Conservation (phyloP, 2,113 vertebrate species). For the Cairina moschata region DNA sequence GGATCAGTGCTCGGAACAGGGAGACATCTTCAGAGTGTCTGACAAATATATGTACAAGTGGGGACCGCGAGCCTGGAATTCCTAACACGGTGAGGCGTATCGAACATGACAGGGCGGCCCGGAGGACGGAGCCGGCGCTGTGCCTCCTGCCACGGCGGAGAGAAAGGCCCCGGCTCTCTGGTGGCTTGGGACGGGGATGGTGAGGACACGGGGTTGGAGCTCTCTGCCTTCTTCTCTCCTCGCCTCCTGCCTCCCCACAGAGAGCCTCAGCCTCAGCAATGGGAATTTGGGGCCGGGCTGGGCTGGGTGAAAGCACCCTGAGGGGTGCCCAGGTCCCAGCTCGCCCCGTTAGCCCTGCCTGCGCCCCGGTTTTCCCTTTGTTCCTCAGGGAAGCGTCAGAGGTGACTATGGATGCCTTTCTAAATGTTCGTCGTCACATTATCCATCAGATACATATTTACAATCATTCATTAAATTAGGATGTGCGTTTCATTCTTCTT, state of each 20-base stretch:
- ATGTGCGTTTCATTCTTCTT: slow-evolving; percentile 65
- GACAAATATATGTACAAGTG: slow-evolving; percentile 41
- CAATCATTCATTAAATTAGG: slow-evolving; percentile 65
- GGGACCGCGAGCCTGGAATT: neutral
- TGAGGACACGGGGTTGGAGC: neutral
- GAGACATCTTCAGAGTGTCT: slow-evolving; percentile 45
- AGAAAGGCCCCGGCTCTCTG: too few relatives aligned
- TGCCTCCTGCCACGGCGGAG: neutral
- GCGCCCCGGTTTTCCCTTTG: neutral
- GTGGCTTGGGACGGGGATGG: neutral
- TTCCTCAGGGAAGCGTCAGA: neutral
- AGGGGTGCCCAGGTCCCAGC: neutral
- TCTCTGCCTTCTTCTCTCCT: neutral
- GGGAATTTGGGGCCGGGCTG: neutral
- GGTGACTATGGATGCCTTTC: slow-evolving; percentile 50
- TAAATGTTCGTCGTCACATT: slow-evolving; percentile 20
- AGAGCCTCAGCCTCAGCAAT: neutral
- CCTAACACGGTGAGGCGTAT: neutral
- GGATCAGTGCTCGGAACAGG: neutral
- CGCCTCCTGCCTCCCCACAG: neutral
- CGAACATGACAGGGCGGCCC: slow-evolving; percentile 31
- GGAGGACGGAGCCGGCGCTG: neutral
- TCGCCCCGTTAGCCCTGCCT: neutral
- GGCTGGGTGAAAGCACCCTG: neutral
- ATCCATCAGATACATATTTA: slow-evolving; percentile 60